These are phyloP conservation scores for Syrrhaptes paradoxus DNA, from an alignment of 2,113 vertebrate genomes.

Conservation along the genomic window DNA sequence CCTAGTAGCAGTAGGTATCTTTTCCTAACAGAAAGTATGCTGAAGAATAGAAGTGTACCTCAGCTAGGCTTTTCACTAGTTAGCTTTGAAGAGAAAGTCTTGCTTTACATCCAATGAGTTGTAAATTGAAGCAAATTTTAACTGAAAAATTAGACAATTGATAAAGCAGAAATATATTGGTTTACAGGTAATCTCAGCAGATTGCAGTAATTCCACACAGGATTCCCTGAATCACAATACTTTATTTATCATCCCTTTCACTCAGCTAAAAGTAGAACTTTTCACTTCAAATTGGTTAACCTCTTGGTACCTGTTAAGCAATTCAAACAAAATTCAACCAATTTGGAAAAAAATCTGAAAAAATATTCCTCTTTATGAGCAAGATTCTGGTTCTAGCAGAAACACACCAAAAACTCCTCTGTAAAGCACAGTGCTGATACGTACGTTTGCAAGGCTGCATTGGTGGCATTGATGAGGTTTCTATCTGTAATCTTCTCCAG, in stretches of 20 bases:
- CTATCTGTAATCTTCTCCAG: conserved; percentile 96
- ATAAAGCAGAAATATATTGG: neutral
- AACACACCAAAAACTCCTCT: neutral
- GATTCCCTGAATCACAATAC: neutral
- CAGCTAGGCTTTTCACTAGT: neutral
- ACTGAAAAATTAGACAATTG: neutral
- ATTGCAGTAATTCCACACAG: neutral
- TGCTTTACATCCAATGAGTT: neutral
- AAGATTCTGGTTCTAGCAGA: neutral
- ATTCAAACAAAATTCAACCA: neutral
- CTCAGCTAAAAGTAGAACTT: neutral
- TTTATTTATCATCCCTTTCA: neutral
- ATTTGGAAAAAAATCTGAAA: neutral
- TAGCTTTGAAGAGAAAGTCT: neutral
- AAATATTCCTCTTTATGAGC: neutral
- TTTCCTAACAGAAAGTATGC: neutral
- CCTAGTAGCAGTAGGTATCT: neutral
- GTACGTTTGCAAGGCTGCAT: conserved; percentile 97
- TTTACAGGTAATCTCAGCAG: neutral
- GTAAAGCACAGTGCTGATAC: conserved; percentile 50
- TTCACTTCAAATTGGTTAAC: neutral
- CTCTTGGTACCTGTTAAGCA: neutral
- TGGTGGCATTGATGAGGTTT: conserved; percentile 99
- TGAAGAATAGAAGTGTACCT: neutral
- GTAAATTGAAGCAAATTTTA: neutral